phyloP scores from a whole-genome alignment of 2,888 invertebrate species.

The Drosophila heteroneura region DNA sequence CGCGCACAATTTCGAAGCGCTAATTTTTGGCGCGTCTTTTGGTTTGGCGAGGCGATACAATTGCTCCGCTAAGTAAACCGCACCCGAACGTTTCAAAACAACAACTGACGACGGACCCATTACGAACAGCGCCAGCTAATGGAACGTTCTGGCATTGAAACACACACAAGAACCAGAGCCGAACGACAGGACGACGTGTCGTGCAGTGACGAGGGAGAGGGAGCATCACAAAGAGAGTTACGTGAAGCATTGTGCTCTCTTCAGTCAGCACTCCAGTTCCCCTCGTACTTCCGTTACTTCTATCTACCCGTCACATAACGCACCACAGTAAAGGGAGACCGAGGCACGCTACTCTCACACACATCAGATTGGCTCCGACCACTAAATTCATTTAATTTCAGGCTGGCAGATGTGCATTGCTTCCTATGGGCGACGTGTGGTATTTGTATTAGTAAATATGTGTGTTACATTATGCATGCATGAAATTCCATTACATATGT shows the following conservation, averaged over 20 bases:
- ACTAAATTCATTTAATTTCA: constrained; percentile 12
- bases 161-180: constrained; percentile 20
- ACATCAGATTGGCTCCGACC: constrained; percentile 35
- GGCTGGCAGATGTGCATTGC: constrained; percentile 57
- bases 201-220: constrained; percentile 2
- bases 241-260: constrained; percentile 17
- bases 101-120: constrained; percentile 52
- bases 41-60: constrained; percentile 25
- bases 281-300: constrained; percentile 16
- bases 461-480: constrained; percentile 1
- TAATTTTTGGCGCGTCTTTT: constrained; percentile 61
- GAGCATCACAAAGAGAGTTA: constrained; percentile 22
- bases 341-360: constrained; percentile 16
- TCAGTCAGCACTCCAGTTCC: constrained; percentile 42
- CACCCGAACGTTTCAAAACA: constrained; percentile 55
- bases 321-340: constrained; percentile 17
- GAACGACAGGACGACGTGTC: constrained; percentile 20
- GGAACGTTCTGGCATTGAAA: constrained; percentile 46
- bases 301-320: constrained; percentile 11
- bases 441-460: constrained; percentile 6
- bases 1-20: constrained; percentile 24
- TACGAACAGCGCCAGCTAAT: constrained; percentile 16
- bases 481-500: constrained; percentile 10
- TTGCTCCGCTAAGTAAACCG: constrained; percentile 28
- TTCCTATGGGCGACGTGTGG: constrained; percentile 24